phyloP scores from a whole-genome alignment of 64 coral and sea anemone species.

The Acropora tenuis region DNA sequence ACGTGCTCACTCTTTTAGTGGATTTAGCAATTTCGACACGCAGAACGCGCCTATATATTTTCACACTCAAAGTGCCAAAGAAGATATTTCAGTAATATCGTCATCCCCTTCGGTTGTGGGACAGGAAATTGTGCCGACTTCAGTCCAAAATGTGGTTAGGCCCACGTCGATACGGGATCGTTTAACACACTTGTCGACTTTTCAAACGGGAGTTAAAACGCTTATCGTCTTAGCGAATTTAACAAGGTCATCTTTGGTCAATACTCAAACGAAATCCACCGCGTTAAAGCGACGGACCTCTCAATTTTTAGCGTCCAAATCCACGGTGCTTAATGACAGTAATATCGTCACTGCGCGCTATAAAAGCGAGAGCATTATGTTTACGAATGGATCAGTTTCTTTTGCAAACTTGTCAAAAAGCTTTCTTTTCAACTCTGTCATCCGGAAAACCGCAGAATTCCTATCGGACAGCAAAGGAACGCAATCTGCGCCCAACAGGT shows the following conservation, averaged over 20 bases:
- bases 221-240: neutral
- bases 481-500: neutral
- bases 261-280: neutral
- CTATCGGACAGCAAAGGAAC: neutral
- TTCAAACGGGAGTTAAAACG: conserved; percentile 14
- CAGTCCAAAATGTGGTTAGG: neutral
- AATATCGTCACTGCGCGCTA: neutral
- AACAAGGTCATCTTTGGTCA: neutral
- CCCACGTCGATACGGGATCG: neutral
- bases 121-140: conserved; percentile 1
- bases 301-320: conserved; percentile 24
- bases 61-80: neutral
- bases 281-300: neutral
- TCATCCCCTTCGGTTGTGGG: neutral
- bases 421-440: neutral
- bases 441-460: conserved; percentile 15
- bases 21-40: neutral
- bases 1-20: neutral
- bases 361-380: neutral
- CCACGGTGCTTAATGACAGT: neutral
- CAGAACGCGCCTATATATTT: neutral
- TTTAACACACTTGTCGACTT: conserved; percentile 1
- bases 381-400: conserved; percentile 29
- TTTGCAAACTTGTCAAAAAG: neutral
- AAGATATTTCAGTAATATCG: neutral